A percentile compares a stretch with the other conserved stretches of the same genome.
These are phyloP conservation scores for Sylvilagus bachmani DNA, from an alignment of 2,113 vertebrate species.

Conservation along the genomic window DNA sequence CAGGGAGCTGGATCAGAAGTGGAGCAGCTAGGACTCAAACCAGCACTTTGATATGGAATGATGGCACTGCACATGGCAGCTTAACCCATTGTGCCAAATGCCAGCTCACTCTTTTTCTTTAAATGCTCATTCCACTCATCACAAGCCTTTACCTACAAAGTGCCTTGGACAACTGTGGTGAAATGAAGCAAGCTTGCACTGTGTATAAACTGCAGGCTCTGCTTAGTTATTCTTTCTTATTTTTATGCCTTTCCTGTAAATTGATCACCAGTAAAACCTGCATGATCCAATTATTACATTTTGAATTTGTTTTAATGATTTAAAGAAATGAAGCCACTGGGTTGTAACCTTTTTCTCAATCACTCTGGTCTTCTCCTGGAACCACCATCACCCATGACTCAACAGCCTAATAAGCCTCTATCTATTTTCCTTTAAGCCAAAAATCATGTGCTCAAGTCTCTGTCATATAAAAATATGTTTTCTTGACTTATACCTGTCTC, in stretches of 20 bases:
- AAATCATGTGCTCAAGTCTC: neutral
- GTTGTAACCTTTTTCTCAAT: neutral
- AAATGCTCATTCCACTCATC: neutral
- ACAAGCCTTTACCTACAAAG: neutral
- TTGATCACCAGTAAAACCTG: neutral
- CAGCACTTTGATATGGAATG: too few species aligned
- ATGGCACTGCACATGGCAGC: too few species aligned
- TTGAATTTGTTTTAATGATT: neutral
- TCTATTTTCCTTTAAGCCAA: neutral
- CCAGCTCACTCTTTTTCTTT: neutral
- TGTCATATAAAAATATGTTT: neutral
- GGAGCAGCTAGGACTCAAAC: too few species aligned
- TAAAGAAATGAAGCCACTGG: constrained; percentile 3
- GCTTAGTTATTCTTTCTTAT: neutral
- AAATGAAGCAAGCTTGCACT: neutral
- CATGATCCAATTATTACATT: neutral
- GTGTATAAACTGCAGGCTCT: neutral
- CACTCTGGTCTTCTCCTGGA: neutral
- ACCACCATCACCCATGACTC: neutral
- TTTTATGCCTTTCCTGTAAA: neutral
- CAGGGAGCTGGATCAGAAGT: too few species aligned
- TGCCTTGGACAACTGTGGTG: neutral
- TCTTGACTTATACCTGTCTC: neutral
- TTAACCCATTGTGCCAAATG: too few species aligned
- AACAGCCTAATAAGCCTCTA: neutral